A percentile compares a stretch with the other conserved stretches of the same genome.
These are phyloP conservation scores for Mobula hypostoma DNA, from an alignment of 2,113 vertebrate species.

Conservation along the genomic window DNA sequence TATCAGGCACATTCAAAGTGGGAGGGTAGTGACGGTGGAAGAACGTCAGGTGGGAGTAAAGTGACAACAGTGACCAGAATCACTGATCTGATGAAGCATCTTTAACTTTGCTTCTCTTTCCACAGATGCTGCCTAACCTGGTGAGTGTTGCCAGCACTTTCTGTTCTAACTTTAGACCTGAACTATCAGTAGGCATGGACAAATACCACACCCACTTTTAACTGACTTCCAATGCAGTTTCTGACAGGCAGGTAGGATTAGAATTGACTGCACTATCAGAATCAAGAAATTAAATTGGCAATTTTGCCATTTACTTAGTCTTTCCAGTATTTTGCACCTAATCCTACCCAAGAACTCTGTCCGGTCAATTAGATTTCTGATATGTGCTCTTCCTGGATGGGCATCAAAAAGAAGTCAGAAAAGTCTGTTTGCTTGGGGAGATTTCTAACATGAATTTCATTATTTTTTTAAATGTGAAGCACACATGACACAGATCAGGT, in stretches of 20 bases:
- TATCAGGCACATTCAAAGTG: neutral
- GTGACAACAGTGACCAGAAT: neutral
- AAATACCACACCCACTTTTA: neutral
- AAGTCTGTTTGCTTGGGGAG: neutral
- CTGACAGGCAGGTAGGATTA: neutral
- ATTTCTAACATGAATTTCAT: neutral
- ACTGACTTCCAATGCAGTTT: neutral
- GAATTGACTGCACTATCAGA: neutral
- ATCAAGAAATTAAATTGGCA: neutral
- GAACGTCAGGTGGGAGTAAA: neutral
- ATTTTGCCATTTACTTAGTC: neutral
- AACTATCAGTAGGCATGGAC: neutral
- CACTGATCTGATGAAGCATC: too few species aligned
- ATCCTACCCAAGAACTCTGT: too few species aligned
- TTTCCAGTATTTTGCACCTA: neutral
- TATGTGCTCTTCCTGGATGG: neutral
- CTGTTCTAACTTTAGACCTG: too few species aligned
- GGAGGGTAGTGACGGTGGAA: neutral
- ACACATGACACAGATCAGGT: too few species aligned
- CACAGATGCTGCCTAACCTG: too few species aligned
- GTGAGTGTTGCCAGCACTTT: too few species aligned
- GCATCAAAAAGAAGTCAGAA: neutral
- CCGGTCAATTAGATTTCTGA: neutral
- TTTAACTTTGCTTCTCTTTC: too few species aligned
- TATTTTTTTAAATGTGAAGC: neutral